Base-by-base conservation (phyloP, 2,797 vertebrate genomes). In the Limnodromus scolopaceus region DNA sequence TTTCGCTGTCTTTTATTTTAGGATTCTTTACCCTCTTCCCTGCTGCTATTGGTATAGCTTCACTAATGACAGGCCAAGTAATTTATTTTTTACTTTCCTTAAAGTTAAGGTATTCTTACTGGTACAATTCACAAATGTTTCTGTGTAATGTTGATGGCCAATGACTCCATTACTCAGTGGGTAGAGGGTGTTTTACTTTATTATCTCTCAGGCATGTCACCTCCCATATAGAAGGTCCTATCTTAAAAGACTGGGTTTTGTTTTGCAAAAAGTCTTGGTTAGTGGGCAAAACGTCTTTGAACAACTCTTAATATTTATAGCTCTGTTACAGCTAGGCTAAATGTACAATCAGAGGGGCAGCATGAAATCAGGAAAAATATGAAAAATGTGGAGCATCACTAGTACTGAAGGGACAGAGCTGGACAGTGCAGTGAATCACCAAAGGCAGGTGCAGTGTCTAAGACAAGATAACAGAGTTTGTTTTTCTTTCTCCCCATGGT, bases 1-100 rank as follows among this genome's bases (percentile, higher is more conserved):
- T 95, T 93, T 63, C 53, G 89, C 70, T 69, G 55, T 83, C 61
- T 94, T 96, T 91, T 63, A 72, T 65, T 92, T 92, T 86, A 91
- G 64, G 64, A 49, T 96, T 86, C 80, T 95, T 87, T 85, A 60
- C 68, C 23, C 18, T 94, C 60, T 94, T 72, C 77, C 92, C 92
- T 88, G 68, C 89, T 92, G 83, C 61, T 95, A 51, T 85, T 88
- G 58, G 68, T 95, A 55, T 32, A 84, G 64, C 65, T 96, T 89
- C 70, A 23, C 39, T 95, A 96, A 88, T 87, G 88, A 87, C 91
- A 93, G 53, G 51, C 36, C 25, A 81, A 89, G 68, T 83, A 90
- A 91, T 87, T 82, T 64, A 25, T 72, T 45, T 84, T 92, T 75
- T 84, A 43, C 16, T 72, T 77, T 69, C 53, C 30, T 39, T 85